phyloP scores from a whole-genome alignment of 53 echinoderm and acorn worm genomes.

The Antedon mediterranea region DNA sequence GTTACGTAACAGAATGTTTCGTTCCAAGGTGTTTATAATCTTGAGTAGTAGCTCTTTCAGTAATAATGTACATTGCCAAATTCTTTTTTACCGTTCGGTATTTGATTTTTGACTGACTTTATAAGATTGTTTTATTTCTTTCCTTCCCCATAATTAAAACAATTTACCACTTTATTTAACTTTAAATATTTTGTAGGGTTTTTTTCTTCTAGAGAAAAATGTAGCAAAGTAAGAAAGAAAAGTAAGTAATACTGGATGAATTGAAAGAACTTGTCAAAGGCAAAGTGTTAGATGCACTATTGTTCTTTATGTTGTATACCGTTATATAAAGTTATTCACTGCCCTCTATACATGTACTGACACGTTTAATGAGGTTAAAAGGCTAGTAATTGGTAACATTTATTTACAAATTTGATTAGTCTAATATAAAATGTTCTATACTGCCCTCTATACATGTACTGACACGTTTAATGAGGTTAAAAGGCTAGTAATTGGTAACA shows the following conservation, averaged over 20 bases:
- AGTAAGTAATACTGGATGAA: constrained; percentile 40
- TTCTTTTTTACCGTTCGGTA: too few relatives aligned
- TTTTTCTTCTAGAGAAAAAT: constrained; percentile 8
- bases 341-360: constrained; percentile 44
- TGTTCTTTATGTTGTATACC: neutral
- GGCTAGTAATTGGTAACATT: constrained; percentile 16
- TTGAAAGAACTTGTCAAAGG: constrained; percentile 62
- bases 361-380: constrained; percentile 81
- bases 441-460: neutral
- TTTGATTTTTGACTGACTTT: too few relatives aligned
- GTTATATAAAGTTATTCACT: too few relatives aligned
- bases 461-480: neutral
- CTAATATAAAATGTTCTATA: neutral
- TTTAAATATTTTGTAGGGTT: too few relatives aligned
- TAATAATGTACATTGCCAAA: too few relatives aligned
- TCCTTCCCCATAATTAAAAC: too few relatives aligned
- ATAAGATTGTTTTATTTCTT: too few relatives aligned
- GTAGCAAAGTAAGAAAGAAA: constrained; percentile 46
- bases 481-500: too few relatives aligned
- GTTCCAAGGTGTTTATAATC: too few relatives aligned
- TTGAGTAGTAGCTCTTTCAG: too few relatives aligned
- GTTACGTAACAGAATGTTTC: too few relatives aligned
- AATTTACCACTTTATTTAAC: too few relatives aligned
- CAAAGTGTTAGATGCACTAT: constrained; percentile 62
- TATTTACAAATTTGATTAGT: neutral